Percentiles rank a stretch among this genome's conserved stretches.
Conservation (phyloP, 2,113 vertebrate species). For the Bufo gargarizans region DNA sequence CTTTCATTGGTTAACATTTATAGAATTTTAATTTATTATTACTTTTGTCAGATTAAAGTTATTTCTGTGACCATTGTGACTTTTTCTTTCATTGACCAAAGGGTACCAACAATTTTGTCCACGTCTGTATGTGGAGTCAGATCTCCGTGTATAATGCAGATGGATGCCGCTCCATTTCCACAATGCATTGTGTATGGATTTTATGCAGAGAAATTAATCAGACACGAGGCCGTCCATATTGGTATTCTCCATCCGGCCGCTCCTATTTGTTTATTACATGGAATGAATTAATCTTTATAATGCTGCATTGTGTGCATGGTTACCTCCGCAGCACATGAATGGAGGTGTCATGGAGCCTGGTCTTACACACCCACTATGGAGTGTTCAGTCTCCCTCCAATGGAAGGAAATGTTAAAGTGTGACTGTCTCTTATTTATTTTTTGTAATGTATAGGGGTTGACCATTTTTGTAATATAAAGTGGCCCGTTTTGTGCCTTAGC, state of each 20-base stretch:
- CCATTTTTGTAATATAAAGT: too few species aligned
- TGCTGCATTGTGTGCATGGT: neutral
- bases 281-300: neutral
- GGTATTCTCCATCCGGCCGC: neutral
- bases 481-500: too few species aligned
- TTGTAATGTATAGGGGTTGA: too few species aligned
- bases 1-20: too few species aligned
- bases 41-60: too few species aligned
- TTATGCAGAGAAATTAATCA: slow-evolving; percentile 7
- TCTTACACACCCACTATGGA: neutral
- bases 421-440: too few species aligned
- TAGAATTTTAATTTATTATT: too few species aligned
- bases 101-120: too few species aligned
- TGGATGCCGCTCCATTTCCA: neutral
- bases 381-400: neutral
- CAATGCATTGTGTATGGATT: neutral
- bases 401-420: neutral
- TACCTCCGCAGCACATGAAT: neutral
- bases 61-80: too few species aligned
- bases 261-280: slow-evolving; percentile 5
- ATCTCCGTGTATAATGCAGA: neutral
- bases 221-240: neutral
- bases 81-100: too few species aligned
- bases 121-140: neutral
- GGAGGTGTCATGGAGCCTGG: neutral